Evolutionary conservation across 1,140 invertebrate genomes (phyloP), one percentile per base, ranked within the genome.

Genomic region (Platorchestia sp.): DNA sequence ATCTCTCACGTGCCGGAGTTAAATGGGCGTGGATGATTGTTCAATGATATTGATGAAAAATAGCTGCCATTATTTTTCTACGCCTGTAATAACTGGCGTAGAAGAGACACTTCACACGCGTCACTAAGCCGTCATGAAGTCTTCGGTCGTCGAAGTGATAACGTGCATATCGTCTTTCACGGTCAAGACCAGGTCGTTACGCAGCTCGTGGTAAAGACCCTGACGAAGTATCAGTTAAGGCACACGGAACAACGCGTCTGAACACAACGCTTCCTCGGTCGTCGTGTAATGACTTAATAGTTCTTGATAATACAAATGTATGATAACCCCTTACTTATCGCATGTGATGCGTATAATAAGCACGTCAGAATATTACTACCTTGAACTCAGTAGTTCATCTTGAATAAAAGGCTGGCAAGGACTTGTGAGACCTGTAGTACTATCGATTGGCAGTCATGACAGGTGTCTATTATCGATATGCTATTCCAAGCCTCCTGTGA

Each of bases 191-290:
- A 89, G 5, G 43, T 44, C 43, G n/a, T 89, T 89, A 89, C 87
- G 16, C 87, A 42, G 87, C 59, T 75, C 59, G 59, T 75, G 59
- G 59, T 36, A 36, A 36, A 89, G 87, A 44, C 87, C 87, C 87
- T 89, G 87, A 89, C 6, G 87, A 44, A 89, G 14, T 89, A 89
- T 89, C 87, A 89, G 87, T 89, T 89, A 89, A 89, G 87, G n/a
- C 27, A 89, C 87, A 89, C 87, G 87, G 87, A 89, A 89, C 87
- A 44, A 44, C 87, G 87, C 87, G 41, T 44, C 59, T 75, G 59
- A 75, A 75, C 59, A 75, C 59, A 89, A 42, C 87, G 87, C 87
- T 89, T 89, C 87, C 87, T 89, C 87, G 27, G 59, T 75, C 59
- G 59, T 75, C 59, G 1, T 75, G 59, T 75, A 75, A 75, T 75